Evolutionary conservation across 2,113 vertebrate genomes (phyloP).

Genomic region (Silurus asotus): DNA sequence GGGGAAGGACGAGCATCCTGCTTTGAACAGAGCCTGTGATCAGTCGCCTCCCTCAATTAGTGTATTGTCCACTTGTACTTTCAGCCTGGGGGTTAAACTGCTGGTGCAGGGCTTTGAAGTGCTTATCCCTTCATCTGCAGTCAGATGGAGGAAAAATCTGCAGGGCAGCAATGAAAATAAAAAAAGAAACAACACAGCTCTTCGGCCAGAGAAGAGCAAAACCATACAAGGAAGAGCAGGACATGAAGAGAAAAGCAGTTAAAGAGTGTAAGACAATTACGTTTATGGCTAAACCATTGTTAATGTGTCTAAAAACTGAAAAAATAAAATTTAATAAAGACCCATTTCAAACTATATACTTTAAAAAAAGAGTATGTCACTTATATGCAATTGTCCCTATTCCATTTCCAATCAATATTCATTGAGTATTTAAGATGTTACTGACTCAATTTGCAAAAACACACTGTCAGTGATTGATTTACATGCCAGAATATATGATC

Average conservation of each 20-base stretch:
- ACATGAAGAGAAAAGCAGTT: conserved; percentile 6
- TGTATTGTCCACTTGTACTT: conserved; percentile 93
- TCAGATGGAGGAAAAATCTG: conserved; percentile 88
- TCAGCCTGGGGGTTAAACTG: conserved; percentile 89
- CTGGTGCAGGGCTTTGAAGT: conserved; percentile 95
- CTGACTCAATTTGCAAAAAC: not conserved
- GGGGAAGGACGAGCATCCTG: conserved; percentile 81
- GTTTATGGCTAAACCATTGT: not conserved
- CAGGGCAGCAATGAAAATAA: conserved; percentile 85
- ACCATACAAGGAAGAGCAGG: not conserved
- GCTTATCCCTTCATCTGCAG: conserved; percentile 99
- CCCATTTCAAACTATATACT: not conserved
- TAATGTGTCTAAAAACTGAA: not conserved
- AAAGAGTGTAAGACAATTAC: not conserved
- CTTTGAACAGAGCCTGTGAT: conserved; percentile 95
- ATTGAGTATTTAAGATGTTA: not conserved
- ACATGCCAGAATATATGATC: not conserved
- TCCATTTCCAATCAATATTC: not conserved
- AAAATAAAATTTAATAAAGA: not conserved
- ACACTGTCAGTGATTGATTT: not conserved
- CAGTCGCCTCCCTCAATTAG: conserved; percentile 98
- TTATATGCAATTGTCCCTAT: not conserved
- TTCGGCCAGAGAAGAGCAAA: not conserved
- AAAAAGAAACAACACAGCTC: conserved; percentile 40
- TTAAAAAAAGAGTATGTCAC: not conserved